Percentiles rank a stretch among this genome's conserved stretches.
phyloP scores from a whole-genome alignment of 2,113 vertebrate genomes.

The Himantopus leucocephalus region DNA sequence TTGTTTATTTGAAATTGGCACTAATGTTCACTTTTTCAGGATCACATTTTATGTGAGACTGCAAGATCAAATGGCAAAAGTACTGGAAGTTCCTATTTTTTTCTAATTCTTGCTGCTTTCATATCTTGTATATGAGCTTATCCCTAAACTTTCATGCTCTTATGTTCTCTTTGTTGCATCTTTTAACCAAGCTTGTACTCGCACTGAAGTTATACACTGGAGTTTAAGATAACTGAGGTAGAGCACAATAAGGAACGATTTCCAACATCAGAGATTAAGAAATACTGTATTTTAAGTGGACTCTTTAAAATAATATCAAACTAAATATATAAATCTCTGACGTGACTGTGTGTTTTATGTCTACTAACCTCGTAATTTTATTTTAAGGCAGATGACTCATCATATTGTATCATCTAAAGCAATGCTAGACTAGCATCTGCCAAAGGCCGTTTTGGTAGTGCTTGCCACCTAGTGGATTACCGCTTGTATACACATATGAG shows the following conservation, averaged over 20 bases:
- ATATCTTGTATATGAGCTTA: background rate
- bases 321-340: background rate
- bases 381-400: background rate
- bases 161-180: background rate
- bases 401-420: background rate
- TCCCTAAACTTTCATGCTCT: background rate
- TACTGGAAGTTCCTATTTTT: background rate
- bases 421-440: background rate
- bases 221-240: background rate
- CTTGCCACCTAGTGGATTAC: conserved; percentile 72
- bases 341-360: background rate
- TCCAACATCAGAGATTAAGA: background rate
- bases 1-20: background rate
- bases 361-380: background rate
- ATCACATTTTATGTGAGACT: background rate
- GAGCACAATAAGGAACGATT: background rate
- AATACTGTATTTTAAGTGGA: background rate
- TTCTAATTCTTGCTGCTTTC: background rate
- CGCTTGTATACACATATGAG: background rate
- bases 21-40: background rate
- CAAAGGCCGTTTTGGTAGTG: background rate
- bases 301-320: background rate
- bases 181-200: background rate
- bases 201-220: background rate
- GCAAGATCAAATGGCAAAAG: background rate